These are phyloP conservation scores for Paracentrotus lividus DNA, from an alignment of 53 echinoderm and acorn worm genomes.

Conservation along the genomic window DNA sequence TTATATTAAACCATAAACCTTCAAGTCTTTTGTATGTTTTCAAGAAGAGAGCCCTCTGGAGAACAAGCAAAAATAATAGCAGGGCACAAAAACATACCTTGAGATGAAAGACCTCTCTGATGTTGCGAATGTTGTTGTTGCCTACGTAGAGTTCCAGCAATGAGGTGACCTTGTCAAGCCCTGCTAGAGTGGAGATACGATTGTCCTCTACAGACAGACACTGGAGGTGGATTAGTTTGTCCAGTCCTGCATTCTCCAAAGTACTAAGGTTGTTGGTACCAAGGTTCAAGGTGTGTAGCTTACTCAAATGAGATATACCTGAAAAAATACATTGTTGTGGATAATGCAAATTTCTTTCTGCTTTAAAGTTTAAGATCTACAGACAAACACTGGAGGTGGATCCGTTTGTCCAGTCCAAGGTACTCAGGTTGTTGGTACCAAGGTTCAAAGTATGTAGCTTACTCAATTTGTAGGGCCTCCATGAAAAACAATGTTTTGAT, in stretches of 20 bases:
- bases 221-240: slow-evolving; percentile 86
- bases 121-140: slow-evolving; percentile 94
- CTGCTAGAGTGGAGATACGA: slow-evolving; percentile 85
- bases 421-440: too few species aligned
- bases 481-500: too few species aligned
- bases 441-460: too few species aligned
- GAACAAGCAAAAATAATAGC: too few species aligned
- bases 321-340: neutral
- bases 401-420: too few species aligned
- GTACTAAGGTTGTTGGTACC: slow-evolving; percentile 88
- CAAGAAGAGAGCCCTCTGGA: too few species aligned
- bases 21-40: too few species aligned
- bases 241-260: slow-evolving; percentile 87
- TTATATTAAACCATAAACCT: too few species aligned
- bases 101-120: slow-evolving; percentile 94
- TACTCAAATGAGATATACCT: slow-evolving; percentile 90
- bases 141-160: slow-evolving; percentile 96
- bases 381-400: too few species aligned
- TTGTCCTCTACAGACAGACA: slow-evolving; percentile 92
- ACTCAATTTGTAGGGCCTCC: too few species aligned
- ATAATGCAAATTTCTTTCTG: too few species aligned
- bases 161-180: slow-evolving; percentile 82
- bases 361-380: too few species aligned
- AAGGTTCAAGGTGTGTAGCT: slow-evolving; percentile 91
- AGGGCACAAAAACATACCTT: slow-evolving; percentile 89